A percentile compares a stretch with the other conserved stretches of the same genome.
phyloP scores from a whole-genome alignment of 2,797 vertebrate species.

The Mus spretus region DNA sequence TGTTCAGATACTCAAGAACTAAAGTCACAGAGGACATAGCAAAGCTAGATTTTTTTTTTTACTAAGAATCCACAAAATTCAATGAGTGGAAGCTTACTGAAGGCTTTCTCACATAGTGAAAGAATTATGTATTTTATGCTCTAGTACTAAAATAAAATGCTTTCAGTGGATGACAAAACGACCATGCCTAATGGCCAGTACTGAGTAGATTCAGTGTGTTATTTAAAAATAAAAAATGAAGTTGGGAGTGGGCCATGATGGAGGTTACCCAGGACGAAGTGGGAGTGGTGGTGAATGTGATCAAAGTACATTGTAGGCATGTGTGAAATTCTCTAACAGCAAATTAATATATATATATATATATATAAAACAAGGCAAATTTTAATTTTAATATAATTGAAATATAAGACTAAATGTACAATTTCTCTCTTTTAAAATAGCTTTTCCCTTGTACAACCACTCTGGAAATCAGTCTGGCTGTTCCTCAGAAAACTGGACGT shows the following conservation, averaged over 20 bases:
- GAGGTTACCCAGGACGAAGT: neutral
- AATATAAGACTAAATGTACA: neutral
- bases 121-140: neutral
- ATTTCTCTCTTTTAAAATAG: neutral
- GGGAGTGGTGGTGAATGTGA: neutral
- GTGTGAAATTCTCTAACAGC: neutral
- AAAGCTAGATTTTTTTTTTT: neutral
- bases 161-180: neutral
- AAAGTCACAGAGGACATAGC: neutral
- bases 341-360: neutral
- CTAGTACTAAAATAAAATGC: neutral
- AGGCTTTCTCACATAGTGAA: neutral
- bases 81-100: neutral
- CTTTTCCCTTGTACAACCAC: neutral
- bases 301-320: neutral
- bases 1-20: neutral
- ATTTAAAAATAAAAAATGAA: neutral
- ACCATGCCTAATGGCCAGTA: no score
- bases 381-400: neutral
- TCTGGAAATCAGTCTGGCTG: no score
- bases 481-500: no score
- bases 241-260: neutral
- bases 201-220: neutral
- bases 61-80: neutral
- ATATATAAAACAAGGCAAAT: neutral